Evolutionary conservation across 2,113 vertebrate species (phyloP), one percentile per base, ranked within the genome.

Genomic region (Bufo gargarizans): DNA sequence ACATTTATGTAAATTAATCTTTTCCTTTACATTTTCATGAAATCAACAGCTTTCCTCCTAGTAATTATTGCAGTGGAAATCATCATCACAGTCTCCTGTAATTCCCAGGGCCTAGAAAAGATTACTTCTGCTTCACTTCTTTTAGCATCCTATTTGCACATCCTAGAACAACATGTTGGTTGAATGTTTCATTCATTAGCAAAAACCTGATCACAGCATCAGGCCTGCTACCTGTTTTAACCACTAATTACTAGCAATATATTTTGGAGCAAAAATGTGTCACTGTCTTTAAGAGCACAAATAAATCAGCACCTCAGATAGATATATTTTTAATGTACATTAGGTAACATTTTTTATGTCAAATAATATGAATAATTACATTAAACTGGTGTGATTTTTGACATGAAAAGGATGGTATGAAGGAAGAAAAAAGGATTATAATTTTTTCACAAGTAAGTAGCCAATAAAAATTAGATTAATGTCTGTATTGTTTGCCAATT

Each of bases 11-110:
- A 89, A 92, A 90, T 20, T 61, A 20, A 83, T 86, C 86, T 86
- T 91, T 89, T 87, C 88, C 69, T 91, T 89, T 84, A 91, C 10
- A 90, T 88, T 63, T 85, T 91, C 88, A 88, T 50, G 91, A 92
- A 61, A 82, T 84, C 61, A 91, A 86, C 55, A 59, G 80, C 85
- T 92, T 91, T 85, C 85, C 89, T 79, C 85, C 80, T 82, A 59
- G 77, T 86, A 90, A 88, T 91, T 89, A 89, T 89, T 91, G 80
- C 89, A 33, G 87, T 81, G 87, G 71, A 91, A 91, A 89, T 86
- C 56, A 87, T 89, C 72, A 89, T 84, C 33, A 65, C 56, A 88
- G 72, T 89, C 49, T 78, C 83, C 33, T 33, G 49, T 79, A 76
- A 88, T 86, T 86, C 78, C 19, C 53, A 82, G 49, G 88, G 83